Evolutionary conservation across 2,797 vertebrate species (phyloP), one percentile per base, ranked within the genome.

Genomic region (Ceryle rudis): DNA sequence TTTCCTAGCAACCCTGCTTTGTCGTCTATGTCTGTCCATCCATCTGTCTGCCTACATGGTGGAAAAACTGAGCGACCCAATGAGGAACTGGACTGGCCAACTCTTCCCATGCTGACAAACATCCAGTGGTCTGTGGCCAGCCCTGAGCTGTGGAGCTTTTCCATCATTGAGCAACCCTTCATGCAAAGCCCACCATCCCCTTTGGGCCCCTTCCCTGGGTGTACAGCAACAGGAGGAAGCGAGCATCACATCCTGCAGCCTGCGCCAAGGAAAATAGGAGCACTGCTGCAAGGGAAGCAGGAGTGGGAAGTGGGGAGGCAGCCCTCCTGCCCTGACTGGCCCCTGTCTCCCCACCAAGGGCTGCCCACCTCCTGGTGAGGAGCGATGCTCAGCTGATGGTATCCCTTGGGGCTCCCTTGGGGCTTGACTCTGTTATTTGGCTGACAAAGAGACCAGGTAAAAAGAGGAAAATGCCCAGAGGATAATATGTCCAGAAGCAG

Each of bases 1-100:
- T 95, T 96, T 98, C 96, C 89, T 97, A 97, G 97, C 94, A 97
- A 94, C 92, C 81, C 90, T 6, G 26, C 95, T 96, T 91, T 95
- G 94, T 95, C 17, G 3, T 92, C 79, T 66, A 25, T 51, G 22
- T 52, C 71, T 73, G 37, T 73, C 88, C 16, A 8, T 87, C 84
- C n/a, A 10, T 90, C 74, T 25, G 6, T 81, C 58, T 19, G 42
- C 35, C 52, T 79, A 58, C 29, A 62, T 4, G 7, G 72, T 79
- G 83, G 89, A 94, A 97, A 95, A 91, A 77, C 61, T 52, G 80
- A 95, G 77, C 0, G 1, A 80, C 37, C 52, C 79, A 60, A 39
- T 52, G 81, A 96, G 62, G 94, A 95, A 86, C 80, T 8, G 79
- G 87, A 47, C 71, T 12, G 28, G 44, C 42, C 83, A 91, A 60